Evolutionary conservation across 2,113 vertebrate species (phyloP).

Genomic region (Smithornis capensis): DNA sequence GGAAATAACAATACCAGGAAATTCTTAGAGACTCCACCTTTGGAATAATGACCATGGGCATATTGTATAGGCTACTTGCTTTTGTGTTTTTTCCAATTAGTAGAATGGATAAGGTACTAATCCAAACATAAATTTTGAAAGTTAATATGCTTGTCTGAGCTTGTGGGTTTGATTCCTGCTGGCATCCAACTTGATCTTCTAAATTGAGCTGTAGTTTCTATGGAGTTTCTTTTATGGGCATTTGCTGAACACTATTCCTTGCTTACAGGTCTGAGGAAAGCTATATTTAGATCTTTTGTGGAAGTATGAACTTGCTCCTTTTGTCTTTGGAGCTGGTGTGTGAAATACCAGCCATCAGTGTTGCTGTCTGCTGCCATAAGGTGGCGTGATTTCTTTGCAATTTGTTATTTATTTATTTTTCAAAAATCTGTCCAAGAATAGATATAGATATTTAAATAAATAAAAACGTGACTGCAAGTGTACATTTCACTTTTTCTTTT

Average conservation of each 20-base stretch:
- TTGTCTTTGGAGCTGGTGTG: background rate
- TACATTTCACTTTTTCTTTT: background rate
- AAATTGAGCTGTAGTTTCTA: background rate
- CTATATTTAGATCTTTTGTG: background rate
- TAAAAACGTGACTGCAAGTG: background rate
- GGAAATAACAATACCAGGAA: conserved; percentile 64
- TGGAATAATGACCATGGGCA: background rate
- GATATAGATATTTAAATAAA: background rate
- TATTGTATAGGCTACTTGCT: background rate
- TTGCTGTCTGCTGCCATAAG: conserved; percentile 30
- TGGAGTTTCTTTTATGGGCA: background rate
- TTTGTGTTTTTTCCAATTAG: background rate
- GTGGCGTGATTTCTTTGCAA: conserved; percentile 43
- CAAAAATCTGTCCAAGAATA: background rate
- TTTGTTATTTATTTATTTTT: background rate
- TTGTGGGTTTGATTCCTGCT: background rate
- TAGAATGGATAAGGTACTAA: background rate
- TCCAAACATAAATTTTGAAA: background rate
- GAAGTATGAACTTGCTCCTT: background rate
- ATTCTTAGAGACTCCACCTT: conserved; percentile 64
- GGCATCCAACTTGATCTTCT: background rate
- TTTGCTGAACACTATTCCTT: background rate
- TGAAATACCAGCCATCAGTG: background rate
- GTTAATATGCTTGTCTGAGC: background rate
- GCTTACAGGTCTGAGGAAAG: background rate